phyloP scores from a whole-genome alignment of 1,140 invertebrate genomes.

The Steinernema khuongi region DNA sequence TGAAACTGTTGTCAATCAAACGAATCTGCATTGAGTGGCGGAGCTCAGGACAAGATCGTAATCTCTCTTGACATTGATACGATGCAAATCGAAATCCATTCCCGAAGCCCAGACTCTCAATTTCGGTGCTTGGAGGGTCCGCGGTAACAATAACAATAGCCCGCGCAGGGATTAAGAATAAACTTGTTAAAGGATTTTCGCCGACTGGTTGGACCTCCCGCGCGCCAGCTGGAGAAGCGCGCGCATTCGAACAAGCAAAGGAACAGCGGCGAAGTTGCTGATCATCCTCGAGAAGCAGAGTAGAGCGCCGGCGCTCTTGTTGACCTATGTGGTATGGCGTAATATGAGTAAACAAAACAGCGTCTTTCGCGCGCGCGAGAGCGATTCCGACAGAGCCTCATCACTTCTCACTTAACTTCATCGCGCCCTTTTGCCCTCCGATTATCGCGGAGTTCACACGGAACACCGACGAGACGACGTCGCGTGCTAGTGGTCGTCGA shows the following conservation, averaged over 20 bases:
- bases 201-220: conserved; percentile 10
- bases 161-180: neutral
- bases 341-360: conserved; percentile 9
- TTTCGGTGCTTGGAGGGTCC: neutral
- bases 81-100: neutral
- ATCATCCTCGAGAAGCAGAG: no score
- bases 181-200: conserved; percentile 3
- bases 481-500: no score
- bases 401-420: neutral
- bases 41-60: neutral
- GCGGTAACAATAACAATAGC: conserved; percentile 9
- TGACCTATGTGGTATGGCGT: conserved; percentile 11
- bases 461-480: no score
- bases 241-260: no score
- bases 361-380: neutral
- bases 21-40: neutral
- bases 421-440: conserved; percentile 9
- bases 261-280: neutral
- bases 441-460: conserved; percentile 4
- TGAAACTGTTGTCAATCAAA: neutral
- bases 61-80: conserved; percentile 1
- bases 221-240: neutral
- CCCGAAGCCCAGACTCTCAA: neutral
- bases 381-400: neutral
- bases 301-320: neutral